Base-by-base conservation (phyloP, 2,113 vertebrate genomes). In the Coptodon rendalli region DNA sequence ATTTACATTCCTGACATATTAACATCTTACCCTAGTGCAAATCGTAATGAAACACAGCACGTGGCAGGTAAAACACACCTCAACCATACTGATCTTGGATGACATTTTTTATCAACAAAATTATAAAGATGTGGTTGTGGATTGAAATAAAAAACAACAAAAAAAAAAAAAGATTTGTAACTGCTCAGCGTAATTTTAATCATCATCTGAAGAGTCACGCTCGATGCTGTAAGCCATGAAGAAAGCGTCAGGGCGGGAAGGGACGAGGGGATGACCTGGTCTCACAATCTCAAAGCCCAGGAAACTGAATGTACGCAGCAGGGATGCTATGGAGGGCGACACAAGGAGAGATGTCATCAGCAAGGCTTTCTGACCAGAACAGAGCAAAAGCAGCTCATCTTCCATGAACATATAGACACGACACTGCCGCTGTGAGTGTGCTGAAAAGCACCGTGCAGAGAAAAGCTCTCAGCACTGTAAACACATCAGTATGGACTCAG, bases 251-350 rank as follows among this genome's bases (percentile, higher is more conserved):
- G 98, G 98, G 97, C 98, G 98, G 96, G 98, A 96, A 90, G 99
- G 98, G 97, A 99, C 97, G 92, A 99, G 98, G 97, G 99, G 97
- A 97, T 99, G 99, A 96, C 99, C 99, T 86, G 98, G 99, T 98
- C 97, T 98, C 97, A 99, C 99, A 98, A 99, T 99, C 98, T 99
- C 98, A 98, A 99, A 99, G 98, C 98, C 99, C 97, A 99, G 96
- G 96, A 99, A 99, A 97, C 98, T 98, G 97, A 99, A 99, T 57
- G 98, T 99, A 48, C 98, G 97, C 95, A 99, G 97, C 93, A 99
- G 94, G 86, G 97, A 97, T 94, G 98, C 98, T 98, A 95, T 31
- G 82, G 81, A 17, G 78, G 88, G 19, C 4, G 1, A 61, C 4
- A 57, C 0, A 36, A 2, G 13, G 34, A 2, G 13, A 50, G 6